These are phyloP conservation scores for Lasiurus borealis DNA, from an alignment of 2,113 vertebrate genomes.

Conservation along the genomic window DNA sequence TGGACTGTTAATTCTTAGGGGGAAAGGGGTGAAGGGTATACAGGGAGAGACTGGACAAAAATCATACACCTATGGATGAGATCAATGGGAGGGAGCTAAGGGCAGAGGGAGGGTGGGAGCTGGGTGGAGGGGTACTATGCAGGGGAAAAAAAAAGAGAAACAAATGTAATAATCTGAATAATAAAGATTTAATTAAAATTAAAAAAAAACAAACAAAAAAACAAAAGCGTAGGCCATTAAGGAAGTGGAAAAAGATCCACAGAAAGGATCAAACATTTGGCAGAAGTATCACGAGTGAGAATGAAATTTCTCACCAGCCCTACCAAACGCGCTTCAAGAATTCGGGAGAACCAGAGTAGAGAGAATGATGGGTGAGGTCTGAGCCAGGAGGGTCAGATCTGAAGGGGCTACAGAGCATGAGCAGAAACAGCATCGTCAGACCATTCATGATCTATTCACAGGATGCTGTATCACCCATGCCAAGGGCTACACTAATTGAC, in stretches of 20 bases:
- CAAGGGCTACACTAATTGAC: neutral
- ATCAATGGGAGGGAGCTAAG: too few species aligned
- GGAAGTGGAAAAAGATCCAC: conserved; percentile 63
- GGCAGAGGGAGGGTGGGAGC: too few species aligned
- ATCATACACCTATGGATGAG: too few species aligned
- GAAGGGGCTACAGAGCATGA: neutral
- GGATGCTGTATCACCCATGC: fast-evolving
- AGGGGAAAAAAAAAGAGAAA: too few species aligned
- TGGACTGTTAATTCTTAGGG: too few species aligned
- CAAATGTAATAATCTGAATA: too few species aligned
- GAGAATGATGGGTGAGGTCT: neutral
- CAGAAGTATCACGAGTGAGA: conserved; percentile 37
- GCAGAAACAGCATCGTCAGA: neutral
- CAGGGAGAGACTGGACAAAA: too few species aligned
- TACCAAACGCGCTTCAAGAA: neutral
- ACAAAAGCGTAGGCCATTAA: conserved; percentile 30
- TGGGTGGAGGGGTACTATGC: too few species aligned
- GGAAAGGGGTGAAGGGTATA: too few species aligned
- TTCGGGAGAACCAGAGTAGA: neutral
- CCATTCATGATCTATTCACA: neutral
- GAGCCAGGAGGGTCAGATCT: neutral
- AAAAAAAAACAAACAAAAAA: too few species aligned
- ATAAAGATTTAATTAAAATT: too few species aligned
- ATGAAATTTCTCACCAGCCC: neutral
- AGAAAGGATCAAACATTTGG: conserved; percentile 51